Percentiles rank a stretch among this genome's conserved stretches.
Conservation (phyloP, 2,797 vertebrate genomes). For the Liasis olivaceus region DNA sequence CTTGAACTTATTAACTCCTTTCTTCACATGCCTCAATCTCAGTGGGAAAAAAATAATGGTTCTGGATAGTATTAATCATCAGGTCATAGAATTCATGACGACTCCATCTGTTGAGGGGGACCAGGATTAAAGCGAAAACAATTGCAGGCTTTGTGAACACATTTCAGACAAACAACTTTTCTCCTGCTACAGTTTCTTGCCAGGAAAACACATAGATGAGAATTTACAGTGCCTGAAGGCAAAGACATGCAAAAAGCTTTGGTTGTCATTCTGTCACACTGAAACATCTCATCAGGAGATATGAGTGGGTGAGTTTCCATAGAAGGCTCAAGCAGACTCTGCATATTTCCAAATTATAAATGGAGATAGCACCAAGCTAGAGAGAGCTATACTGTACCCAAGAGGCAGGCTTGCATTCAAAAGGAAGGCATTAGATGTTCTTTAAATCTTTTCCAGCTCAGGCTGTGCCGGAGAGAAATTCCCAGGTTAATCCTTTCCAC, state of each 20-base stretch:
- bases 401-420: not conserved
- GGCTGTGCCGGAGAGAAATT: not conserved
- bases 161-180: not conserved
- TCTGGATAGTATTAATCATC: slow-evolving; percentile 11
- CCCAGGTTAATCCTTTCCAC: not conserved
- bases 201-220: not conserved
- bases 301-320: not conserved
- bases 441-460: not conserved
- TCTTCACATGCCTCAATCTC: not conserved
- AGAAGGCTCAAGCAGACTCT: not conserved
- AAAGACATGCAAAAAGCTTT: not conserved
- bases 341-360: not conserved
- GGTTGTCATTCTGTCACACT: not conserved
- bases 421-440: not conserved
- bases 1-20: slow-evolving; percentile 24
- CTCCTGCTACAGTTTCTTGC: not conserved
- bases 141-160: not conserved
- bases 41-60: not conserved
- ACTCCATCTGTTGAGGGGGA: not conserved
- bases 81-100: slow-evolving; percentile 18
- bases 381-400: not conserved
- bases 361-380: not conserved
- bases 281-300: not conserved
- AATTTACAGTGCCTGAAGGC: not conserved
- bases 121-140: not conserved